A percentile compares a stretch with the other conserved stretches of the same genome.
These are phyloP conservation scores for Actinia equina DNA, from an alignment of 64 coral and sea anemone species.

Conservation along the genomic window DNA sequence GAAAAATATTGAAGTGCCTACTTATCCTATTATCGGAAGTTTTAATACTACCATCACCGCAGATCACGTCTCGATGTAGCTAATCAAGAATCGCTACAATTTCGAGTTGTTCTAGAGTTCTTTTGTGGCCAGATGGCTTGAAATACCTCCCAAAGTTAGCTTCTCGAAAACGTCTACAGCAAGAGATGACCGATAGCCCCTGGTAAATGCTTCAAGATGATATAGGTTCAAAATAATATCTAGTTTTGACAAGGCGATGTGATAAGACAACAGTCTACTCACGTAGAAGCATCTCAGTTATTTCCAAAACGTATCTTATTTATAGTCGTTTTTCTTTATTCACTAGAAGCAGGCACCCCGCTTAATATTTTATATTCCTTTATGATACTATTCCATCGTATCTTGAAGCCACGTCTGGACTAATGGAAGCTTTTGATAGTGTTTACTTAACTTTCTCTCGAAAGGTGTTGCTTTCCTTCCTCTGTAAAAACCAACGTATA, in stretches of 20 bases:
- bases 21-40: not conserved
- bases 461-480: no score
- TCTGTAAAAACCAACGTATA: no score
- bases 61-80: not conserved
- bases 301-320: not conserved
- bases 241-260: not conserved
- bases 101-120: not conserved
- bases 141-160: not conserved
- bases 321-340: not conserved
- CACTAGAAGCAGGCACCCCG: not conserved
- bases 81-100: not conserved
- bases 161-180: not conserved
- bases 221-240: not conserved
- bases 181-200: not conserved
- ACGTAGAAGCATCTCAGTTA: not conserved
- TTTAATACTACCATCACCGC: not conserved
- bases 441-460: no score
- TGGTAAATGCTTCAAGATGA: conserved; percentile 1
- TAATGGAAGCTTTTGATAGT: no score
- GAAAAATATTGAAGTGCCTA: not conserved
- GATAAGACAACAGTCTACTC: not conserved
- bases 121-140: not conserved
- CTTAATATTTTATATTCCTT: not conserved
- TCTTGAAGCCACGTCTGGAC: no score
- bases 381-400: not conserved